phyloP scores from a whole-genome alignment of 2,888 invertebrate species.

The Ichneumoninae sp. region DNA sequence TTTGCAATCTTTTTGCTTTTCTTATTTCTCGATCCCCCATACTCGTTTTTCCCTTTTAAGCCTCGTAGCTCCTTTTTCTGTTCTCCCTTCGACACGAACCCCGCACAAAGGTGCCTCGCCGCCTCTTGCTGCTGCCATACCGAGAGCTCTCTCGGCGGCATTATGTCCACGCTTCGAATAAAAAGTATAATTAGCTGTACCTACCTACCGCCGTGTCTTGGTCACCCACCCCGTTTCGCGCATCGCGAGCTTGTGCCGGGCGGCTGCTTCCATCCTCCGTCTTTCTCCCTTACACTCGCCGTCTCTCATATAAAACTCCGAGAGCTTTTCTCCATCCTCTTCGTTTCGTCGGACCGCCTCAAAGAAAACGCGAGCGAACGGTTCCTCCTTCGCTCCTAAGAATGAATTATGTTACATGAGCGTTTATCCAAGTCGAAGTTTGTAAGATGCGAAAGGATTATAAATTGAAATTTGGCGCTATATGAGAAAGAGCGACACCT shows the following conservation, averaged over 20 bases:
- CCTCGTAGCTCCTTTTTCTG: conserved; percentile 1
- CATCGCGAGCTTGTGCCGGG: conserved; percentile 38
- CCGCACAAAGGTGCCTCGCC: neutral
- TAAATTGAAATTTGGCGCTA: no score
- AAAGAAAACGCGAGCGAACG: conserved; percentile 43
- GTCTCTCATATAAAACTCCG: conserved; percentile 4
- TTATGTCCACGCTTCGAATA: conserved; percentile 68
- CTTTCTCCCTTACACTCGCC: conserved; percentile 4
- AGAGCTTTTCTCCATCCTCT: conserved; percentile 49
- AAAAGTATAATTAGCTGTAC: conserved; percentile 72
- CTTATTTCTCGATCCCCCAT: neutral
- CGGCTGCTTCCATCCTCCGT: conserved; percentile 20
- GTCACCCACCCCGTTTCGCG: conserved; percentile 57
- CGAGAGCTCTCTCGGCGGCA: conserved; percentile 45
- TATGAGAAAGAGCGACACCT: no score
- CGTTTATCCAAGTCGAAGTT: conserved; percentile 11
- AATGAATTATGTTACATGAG: conserved; percentile 33
- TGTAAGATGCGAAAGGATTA: no score
- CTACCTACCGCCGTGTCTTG: conserved; percentile 73
- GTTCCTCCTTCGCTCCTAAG: neutral
- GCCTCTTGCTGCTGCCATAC: conserved; percentile 3
- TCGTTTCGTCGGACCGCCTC: conserved; percentile 40
- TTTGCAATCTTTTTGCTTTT: neutral
- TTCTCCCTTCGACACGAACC: conserved; percentile 23
- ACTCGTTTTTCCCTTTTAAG: neutral